Base-by-base conservation (phyloP, 2,797 vertebrate genomes). In the Euphonia xanthogaster region DNA sequence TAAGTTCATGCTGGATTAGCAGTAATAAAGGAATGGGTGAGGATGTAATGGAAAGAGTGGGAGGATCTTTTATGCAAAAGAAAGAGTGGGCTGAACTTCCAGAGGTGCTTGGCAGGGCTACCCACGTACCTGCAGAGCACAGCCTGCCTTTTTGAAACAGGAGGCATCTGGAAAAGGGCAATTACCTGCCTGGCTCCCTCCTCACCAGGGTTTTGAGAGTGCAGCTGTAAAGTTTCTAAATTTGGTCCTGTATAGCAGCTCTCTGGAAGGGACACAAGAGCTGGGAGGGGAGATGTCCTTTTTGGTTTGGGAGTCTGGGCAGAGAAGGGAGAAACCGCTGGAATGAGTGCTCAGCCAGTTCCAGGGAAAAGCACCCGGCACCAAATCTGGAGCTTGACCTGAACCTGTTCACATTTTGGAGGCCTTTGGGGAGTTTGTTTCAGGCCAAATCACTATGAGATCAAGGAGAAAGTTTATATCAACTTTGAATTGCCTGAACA, bases 401-500 rank as follows among this genome's bases (percentile, higher is more conserved):
- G 42, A 75, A 63, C 53, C 50, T 86, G 53, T 47, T 79, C 35
- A 40, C 0, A 0, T 89, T 88, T 86, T 82, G 90, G 68, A 83
- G 63, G 61, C 71, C n/a, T 54, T 76, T 0, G 1, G 48, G 65
- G 60, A 24, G 20, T 60, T 94, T 93, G 63, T 93, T 93, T 82
- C 71, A 76, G 91, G 84, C 78, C 93, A 86, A 63, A 62, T 70
- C 75, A 40, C 39, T 40, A 50, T 68, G 88, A 89, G 93, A 96
- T 91, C 78, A 87, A 96, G 71, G 57, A 86, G 76, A 77, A 95
- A 76, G 88, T 91, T 97, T 88, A 53, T 84, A 65, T 91, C 87
- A 67, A 24, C 91, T 94, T 86, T 22, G 57, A 96, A 86, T 72
- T 83, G 84, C 89, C 81, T 94, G 88, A 97, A 97, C 95, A 96